Evolutionary conservation across 2,888 invertebrate species (phyloP), one percentile per base, ranked within the genome.

Genomic region (Copidosoma aretas): DNA sequence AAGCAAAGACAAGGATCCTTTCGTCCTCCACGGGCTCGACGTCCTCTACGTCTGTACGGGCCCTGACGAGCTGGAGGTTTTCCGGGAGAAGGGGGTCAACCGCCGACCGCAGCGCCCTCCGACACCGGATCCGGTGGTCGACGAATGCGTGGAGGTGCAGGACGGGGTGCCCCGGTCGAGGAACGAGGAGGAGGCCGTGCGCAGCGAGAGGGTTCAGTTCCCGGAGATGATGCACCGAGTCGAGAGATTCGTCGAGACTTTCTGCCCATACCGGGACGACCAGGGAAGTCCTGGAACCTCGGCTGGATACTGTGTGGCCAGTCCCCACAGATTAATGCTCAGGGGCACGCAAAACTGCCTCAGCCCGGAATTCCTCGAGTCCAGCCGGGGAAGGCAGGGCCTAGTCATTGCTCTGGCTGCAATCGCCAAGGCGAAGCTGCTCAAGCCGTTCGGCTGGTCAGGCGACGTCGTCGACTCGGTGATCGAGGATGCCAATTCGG

Each of bases 41-140:
- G 77, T 84, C 5, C 67, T 84, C 19, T 84, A 83, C 43, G 74
- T 83, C 1, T 83, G 81, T 60, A 78, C 78, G 1, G 78, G 77
- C 1, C 66, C 76, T 1, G 56, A 74, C 1, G 80, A 81, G 15
- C 75, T 73, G n/a, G 73, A 83, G 1, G 76, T 84, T 39, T 84
- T 78, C 71, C 74, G 82, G 0, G 79, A 77, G 8, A 79, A 78
- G 39, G 78, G 77, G 2, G 79, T 76, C 0, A 78, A 78, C 57
- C 78, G 81, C 0, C 75, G 82, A 64, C 82, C 82, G 14, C 68
- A 70, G 3, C 63, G 73, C 4, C 71, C 74, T 0, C 39, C 56
- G 14, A 1, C 67, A 1, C 39, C 32, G 1, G 17, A 17, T 17
- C 39, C 39, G 1, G 53, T 61, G 24, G 17, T 62, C 15, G 67